Conservation (phyloP, 2,113 vertebrate species). For the Centrocercus urophasianus region DNA sequence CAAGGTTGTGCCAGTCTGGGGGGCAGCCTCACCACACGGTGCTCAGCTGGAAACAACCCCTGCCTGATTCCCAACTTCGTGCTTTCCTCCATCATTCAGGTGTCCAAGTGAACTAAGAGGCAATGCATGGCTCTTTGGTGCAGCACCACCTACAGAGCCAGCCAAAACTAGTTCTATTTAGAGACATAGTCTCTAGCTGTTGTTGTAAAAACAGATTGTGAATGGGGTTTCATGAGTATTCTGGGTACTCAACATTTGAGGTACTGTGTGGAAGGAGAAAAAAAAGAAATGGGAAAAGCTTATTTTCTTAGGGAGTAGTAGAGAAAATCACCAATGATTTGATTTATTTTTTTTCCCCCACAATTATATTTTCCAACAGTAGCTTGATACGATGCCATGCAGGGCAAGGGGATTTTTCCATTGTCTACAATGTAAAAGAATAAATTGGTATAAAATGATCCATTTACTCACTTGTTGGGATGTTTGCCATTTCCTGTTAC, state of each 20-base stretch:
- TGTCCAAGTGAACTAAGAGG: neutral
- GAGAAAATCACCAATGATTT: neutral
- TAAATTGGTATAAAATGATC: neutral
- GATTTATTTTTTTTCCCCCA: neutral
- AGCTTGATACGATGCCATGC: neutral
- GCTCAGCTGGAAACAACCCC: neutral
- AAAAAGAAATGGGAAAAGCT: neutral
- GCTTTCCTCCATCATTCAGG: neutral
- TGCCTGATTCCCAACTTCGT: neutral
- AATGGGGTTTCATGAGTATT: neutral
- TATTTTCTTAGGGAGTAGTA: rapidly evolving
- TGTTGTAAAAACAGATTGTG: neutral
- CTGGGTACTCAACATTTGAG: neutral
- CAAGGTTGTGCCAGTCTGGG: neutral
- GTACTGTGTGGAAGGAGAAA: neutral
- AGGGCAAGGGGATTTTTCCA: neutral
- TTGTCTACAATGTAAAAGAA: neutral
- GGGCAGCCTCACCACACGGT: neutral
- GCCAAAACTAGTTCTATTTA: neutral
- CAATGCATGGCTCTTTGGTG: neutral
- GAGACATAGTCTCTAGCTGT: neutral
- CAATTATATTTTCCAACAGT: neutral
- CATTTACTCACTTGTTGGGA: neutral
- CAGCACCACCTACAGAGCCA: neutral
- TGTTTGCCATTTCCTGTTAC: neutral